A percentile compares a stretch with the other conserved stretches of the same genome.
These are phyloP conservation scores for Eunapius fragilis DNA, from an alignment of 37 sponge, comb jelly and placozoan genomes.

Conservation along the genomic window DNA sequence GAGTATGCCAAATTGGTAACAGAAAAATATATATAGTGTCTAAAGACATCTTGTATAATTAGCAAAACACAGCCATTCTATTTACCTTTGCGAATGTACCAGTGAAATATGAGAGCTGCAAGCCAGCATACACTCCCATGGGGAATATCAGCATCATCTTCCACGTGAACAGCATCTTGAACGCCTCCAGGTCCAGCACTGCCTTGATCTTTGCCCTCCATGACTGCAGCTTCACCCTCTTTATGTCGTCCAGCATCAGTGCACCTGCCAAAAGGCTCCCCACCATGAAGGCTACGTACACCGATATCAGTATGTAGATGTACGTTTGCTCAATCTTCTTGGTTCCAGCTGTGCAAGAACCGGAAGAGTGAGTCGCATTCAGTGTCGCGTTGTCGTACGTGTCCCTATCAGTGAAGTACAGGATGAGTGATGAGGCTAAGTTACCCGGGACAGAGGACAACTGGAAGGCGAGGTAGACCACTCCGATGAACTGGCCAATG, in stretches of 20 bases:
- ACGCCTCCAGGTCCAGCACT: not conserved
- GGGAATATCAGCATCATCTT: not conserved
- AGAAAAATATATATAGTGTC: too few relatives aligned
- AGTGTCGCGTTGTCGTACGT: not conserved
- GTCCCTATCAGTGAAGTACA: not conserved
- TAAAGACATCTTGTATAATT: too few relatives aligned
- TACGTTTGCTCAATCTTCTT: not conserved
- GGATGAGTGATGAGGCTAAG: not conserved
- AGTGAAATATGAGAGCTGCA: not conserved
- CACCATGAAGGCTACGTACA: not conserved
- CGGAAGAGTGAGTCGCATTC: not conserved
- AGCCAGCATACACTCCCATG: not conserved
- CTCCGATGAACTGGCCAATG: not conserved
- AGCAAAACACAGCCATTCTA: too few relatives aligned
- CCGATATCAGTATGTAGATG: conserved; percentile 6
- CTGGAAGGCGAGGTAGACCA: not conserved
- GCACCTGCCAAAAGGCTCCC: not conserved
- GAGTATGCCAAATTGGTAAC: too few relatives aligned
- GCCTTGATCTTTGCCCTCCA: not conserved
- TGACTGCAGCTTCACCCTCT: not conserved
- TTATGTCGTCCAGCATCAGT: not conserved
- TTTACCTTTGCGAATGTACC: conserved; percentile 16
- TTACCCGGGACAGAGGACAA: not conserved
- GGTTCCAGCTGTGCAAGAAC: not conserved
- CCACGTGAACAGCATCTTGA: conserved; percentile 6